A percentile compares a stretch with the other conserved stretches of the same genome.
These are phyloP conservation scores for Drosophila baimaii DNA, from an alignment of 1,140 invertebrate genomes.

Conservation along the genomic window DNA sequence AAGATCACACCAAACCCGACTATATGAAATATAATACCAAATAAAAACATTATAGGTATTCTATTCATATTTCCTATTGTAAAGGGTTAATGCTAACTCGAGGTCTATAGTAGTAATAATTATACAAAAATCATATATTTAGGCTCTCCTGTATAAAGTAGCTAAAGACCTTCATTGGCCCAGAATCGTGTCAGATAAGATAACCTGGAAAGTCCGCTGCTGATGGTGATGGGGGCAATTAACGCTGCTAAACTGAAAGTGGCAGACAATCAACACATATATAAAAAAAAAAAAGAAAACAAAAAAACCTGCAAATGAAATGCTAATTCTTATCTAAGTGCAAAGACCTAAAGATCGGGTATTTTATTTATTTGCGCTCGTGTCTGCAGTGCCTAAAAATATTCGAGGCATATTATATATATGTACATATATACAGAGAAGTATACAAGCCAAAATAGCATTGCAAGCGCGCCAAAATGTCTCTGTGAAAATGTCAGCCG, in stretches of 20 bases:
- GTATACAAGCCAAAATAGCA: slow-evolving; percentile 17
- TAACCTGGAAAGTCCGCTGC: slow-evolving; percentile 24
- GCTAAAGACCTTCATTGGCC: neutral
- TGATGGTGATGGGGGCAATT: slow-evolving; percentile 32
- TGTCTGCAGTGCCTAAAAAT: slow-evolving; percentile 47
- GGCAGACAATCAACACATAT: slow-evolving; percentile 15
- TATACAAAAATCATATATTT: neutral
- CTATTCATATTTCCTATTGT: no score
- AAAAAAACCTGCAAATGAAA: slow-evolving; percentile 33
- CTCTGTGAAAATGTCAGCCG: slow-evolving; percentile 33
- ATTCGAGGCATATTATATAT: slow-evolving; percentile 6
- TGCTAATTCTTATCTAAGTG: slow-evolving; percentile 67
- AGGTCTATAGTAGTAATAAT: no score
- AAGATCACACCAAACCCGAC: neutral
- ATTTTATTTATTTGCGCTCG: slow-evolving; percentile 41
- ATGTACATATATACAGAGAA: neutral
- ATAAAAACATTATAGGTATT: neutral
- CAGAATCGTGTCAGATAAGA: slow-evolving; percentile 18
- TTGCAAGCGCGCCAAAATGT: slow-evolving; percentile 39
- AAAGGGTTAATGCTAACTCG: no score
- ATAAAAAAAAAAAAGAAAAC: neutral
- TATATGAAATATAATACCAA: neutral
- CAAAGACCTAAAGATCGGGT: slow-evolving; percentile 54
- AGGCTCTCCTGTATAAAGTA: neutral
- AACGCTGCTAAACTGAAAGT: slow-evolving; percentile 18